phyloP scores from a whole-genome alignment of 2,797 vertebrate species.

The Darevskia nairensis region DNA sequence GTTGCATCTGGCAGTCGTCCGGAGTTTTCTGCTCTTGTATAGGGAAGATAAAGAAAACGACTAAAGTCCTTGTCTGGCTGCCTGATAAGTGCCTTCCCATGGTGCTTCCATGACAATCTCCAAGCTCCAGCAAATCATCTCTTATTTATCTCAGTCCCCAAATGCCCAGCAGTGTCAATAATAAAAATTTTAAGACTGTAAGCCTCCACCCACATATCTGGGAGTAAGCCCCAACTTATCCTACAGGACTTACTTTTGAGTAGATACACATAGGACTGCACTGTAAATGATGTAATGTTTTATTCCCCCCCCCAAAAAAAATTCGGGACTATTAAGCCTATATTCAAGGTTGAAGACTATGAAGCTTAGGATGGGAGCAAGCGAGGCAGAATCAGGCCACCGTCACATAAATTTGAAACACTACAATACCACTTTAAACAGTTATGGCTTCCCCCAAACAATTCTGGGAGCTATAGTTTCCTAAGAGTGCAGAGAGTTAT shows the following conservation, averaged over 20 bases:
- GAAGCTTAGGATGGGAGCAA: neutral
- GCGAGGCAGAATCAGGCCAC: neutral
- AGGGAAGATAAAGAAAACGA: neutral
- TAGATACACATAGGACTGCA: neutral
- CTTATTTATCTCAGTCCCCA: neutral
- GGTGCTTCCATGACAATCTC: neutral
- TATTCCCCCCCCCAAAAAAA: neutral
- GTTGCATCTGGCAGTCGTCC: too few relatives aligned
- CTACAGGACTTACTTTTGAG: neutral
- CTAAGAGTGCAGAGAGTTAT: too few relatives aligned
- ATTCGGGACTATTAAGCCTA: neutral
- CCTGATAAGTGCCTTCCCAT: too few relatives aligned
- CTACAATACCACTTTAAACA: too few relatives aligned
- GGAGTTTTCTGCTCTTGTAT: neutral
- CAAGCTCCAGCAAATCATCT: neutral
- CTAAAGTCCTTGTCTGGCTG: too few relatives aligned
- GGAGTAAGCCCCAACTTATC: neutral
- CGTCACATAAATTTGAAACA: too few relatives aligned
- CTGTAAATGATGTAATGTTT: neutral
- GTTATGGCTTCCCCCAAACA: neutral
- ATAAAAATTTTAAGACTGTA: too few relatives aligned
- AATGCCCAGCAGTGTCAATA: too few relatives aligned
- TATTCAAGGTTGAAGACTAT: neutral
- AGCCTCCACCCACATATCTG: neutral
- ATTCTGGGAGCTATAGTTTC: neutral